Base-by-base conservation (phyloP, 2,113 vertebrate species). In the Myotis yumanensis region DNA sequence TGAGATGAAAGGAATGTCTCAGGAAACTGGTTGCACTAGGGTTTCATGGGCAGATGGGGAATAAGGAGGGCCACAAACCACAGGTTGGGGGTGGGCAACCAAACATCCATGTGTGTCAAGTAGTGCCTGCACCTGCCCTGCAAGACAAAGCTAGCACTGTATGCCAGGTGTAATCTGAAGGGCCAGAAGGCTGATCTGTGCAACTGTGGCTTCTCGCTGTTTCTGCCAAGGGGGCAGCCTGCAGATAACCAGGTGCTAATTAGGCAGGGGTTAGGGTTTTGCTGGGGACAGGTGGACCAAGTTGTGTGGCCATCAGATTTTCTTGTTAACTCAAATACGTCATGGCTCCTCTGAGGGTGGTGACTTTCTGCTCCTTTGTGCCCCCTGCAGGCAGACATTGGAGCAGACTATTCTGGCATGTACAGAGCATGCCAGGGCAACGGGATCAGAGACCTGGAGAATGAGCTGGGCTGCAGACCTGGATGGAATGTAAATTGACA, bases 31-130 rank as follows among this genome's bases (percentile, higher is more conserved):
- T 32, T 30, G 17, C 17, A 83, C 57, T 25, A 59, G 17, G 40
- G 11, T 17, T 46, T 10, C 43, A 11, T 40, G 17, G 80, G 37
- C 16, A 20, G 11, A 20, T 30, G 25, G 28, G 57, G 28, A 17
- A 64, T 64, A 32, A 46, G 16, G 37, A 20, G 28, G 18, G 11
- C 28, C 59, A 32, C 16, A 23, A 30, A 64, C 40, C 17, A 22
- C 28, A 46, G 11, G 4, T 22, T 4, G 5, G 8, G n/a, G 28
- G 48, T 17, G 8, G 43, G 35, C 7, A 0, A 9, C 4, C 2
- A 11, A 11, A 37, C 1, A 3, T 16, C 35, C 18, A 10, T 11
- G 71, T 7, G 8, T 62, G 11, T 43, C 25, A 25, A n/a, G 30
- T 12, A 23, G 46, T 22, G 2, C 40, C 30, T 17, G 15, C 25